Evolutionary conservation across 2,113 vertebrate genomes (phyloP).

Genomic region (Phyllopteryx taeniolatus): DNA sequence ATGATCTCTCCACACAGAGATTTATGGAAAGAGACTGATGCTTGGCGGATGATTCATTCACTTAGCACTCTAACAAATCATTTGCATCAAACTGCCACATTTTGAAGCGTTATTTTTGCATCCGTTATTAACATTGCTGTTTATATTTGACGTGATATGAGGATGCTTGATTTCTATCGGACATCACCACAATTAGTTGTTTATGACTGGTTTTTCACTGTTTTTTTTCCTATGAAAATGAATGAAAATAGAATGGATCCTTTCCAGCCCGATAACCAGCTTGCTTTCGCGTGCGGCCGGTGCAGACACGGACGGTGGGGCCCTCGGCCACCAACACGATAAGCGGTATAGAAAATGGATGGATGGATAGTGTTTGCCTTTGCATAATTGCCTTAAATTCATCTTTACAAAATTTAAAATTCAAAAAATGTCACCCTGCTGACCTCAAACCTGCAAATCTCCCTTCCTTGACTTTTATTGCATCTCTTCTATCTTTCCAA

Average conservation of each 20-base stretch:
- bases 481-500: slow-evolving; percentile 18
- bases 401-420: not conserved
- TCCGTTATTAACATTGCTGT: not conserved
- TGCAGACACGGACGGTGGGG: too few relatives aligned
- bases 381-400: not conserved
- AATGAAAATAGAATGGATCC: too few relatives aligned
- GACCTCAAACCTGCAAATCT: not conserved
- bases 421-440: not conserved
- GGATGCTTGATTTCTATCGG: not conserved
- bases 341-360: not conserved
- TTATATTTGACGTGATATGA: not conserved
- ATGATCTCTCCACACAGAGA: not conserved
- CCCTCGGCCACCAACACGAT: too few relatives aligned
- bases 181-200: not conserved
- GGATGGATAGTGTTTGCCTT: not conserved
- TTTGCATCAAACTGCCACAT: not conserved
- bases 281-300: too few relatives aligned
- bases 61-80: not conserved
- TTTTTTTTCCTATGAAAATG: too few relatives aligned
- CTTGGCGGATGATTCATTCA: not conserved
- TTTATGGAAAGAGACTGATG: not conserved
- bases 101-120: not conserved
- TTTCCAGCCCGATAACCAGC: too few relatives aligned
- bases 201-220: not conserved
- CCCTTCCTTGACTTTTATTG: not conserved